These are phyloP conservation scores for Parochlus steinenii DNA, from an alignment of 2,888 invertebrate species.

Conservation along the genomic window DNA sequence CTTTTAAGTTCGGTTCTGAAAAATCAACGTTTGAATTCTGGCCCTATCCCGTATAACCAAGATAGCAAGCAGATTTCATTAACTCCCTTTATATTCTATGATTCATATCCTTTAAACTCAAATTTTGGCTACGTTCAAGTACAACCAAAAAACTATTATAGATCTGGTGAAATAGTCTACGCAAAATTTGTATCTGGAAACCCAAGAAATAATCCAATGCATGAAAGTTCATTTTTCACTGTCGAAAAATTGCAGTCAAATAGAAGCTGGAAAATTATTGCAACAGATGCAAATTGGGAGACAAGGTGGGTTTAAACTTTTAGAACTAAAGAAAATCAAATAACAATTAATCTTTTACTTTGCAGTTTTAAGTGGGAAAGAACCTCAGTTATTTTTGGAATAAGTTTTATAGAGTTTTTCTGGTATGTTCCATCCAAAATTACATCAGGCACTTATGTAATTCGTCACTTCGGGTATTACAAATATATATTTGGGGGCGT, in stretches of 20 bases:
- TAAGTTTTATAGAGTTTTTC: constrained; percentile 56
- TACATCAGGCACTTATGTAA: constrained; percentile 60
- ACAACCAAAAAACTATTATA: constrained; percentile 32
- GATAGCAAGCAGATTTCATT: constrained; percentile 36
- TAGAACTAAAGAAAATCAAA: no score
- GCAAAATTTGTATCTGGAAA: constrained; percentile 45
- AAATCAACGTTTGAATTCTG: constrained; percentile 16
- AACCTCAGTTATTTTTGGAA: constrained; percentile 52
- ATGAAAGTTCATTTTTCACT: constrained; percentile 44
- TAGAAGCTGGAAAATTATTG: constrained; percentile 43
- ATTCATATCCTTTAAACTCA: constrained; percentile 35
- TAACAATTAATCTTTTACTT: no score
- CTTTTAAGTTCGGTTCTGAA: constrained; percentile 40
- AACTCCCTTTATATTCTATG: constrained; percentile 39
- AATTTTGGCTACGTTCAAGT: constrained; percentile 37
- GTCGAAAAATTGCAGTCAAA: constrained; percentile 38
- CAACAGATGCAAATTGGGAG: constrained; percentile 63
- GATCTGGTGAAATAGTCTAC: constrained; percentile 30
- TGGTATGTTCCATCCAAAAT: constrained; percentile 65
- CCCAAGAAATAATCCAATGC: constrained; percentile 53
- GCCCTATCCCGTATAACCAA: constrained; percentile 39
- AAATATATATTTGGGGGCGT: constrained; percentile 57
- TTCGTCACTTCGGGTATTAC: constrained; percentile 70
- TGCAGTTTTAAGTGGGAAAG: constrained; percentile 72
- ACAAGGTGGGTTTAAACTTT: constrained; percentile 44